Conservation (phyloP, 2,797 vertebrate species). For the Graptemys geographica region DNA sequence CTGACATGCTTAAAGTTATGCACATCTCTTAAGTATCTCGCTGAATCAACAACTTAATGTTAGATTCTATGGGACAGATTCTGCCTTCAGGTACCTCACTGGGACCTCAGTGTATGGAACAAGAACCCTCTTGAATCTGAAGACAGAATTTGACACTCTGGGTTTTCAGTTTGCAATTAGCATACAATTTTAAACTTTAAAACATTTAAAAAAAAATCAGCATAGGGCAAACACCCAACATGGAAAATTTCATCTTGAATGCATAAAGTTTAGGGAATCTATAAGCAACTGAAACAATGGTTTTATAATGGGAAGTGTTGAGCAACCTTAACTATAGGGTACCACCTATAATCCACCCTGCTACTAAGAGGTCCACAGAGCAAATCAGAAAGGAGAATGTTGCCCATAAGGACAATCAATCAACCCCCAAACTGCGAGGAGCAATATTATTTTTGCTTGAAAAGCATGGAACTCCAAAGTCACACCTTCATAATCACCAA, state of each 20-base stretch:
- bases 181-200: background rate
- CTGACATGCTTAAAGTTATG: background rate
- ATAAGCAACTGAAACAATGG: background rate
- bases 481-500: constrained; percentile 64
- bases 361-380: background rate
- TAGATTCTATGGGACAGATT: fast-evolving
- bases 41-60: background rate
- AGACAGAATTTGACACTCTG: fast-evolving
- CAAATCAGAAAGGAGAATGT: constrained; percentile 16
- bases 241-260: background rate
- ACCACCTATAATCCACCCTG: background rate
- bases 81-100: background rate
- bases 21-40: background rate
- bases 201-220: background rate
- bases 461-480: constrained; percentile 37
- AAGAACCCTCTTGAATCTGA: background rate
- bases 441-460: constrained; percentile 46
- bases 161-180: background rate
- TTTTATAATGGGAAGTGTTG: background rate
- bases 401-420: background rate
- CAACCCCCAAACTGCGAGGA: background rate
- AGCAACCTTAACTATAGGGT: background rate
- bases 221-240: background rate
- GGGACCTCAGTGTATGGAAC: background rate
- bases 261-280: background rate